Conservation (phyloP, 1,140 invertebrate species). For the Achroia grisella region DNA sequence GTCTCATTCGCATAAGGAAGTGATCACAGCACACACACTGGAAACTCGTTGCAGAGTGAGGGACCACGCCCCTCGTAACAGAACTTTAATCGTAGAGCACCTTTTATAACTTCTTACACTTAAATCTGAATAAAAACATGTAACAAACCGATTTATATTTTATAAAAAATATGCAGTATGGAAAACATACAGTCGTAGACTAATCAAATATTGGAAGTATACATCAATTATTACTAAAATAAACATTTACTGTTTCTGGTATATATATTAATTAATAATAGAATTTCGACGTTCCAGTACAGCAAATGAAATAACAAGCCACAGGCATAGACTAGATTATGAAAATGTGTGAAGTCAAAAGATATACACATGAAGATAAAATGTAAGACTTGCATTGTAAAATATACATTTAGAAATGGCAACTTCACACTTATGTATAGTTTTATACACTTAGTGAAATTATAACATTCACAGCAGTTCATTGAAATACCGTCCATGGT, state of each 20-base stretch:
- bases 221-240: slow-evolving; percentile 30
- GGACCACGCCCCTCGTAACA: slow-evolving; percentile 59
- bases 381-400: slow-evolving; percentile 24
- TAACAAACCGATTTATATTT: slow-evolving; percentile 50
- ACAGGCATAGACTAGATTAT: slow-evolving; percentile 56
- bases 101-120: slow-evolving; percentile 64
- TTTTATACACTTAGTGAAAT: slow-evolving; percentile 22
- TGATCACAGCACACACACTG: slow-evolving; percentile 72
- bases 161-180: slow-evolving; percentile 52
- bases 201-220: slow-evolving; percentile 44
- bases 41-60: slow-evolving; percentile 68
- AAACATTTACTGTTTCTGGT: slow-evolving; percentile 13
- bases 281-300: slow-evolving; percentile 16
- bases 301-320: slow-evolving; percentile 43
- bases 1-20: slow-evolving; percentile 74
- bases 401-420: slow-evolving; percentile 42
- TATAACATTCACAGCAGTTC: slow-evolving; percentile 9
- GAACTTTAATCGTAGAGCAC: slow-evolving; percentile 67
- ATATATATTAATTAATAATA: slow-evolving; percentile 25
- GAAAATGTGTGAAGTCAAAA: slow-evolving; percentile 42
- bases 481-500: slow-evolving; percentile 3
- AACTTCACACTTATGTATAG: slow-evolving; percentile 34
- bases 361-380: slow-evolving; percentile 30
- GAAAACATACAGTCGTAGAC: slow-evolving; percentile 36
- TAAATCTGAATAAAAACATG: slow-evolving; percentile 57